Conservation (phyloP, 2,797 vertebrate species). For the Melopsittacus undulatus region DNA sequence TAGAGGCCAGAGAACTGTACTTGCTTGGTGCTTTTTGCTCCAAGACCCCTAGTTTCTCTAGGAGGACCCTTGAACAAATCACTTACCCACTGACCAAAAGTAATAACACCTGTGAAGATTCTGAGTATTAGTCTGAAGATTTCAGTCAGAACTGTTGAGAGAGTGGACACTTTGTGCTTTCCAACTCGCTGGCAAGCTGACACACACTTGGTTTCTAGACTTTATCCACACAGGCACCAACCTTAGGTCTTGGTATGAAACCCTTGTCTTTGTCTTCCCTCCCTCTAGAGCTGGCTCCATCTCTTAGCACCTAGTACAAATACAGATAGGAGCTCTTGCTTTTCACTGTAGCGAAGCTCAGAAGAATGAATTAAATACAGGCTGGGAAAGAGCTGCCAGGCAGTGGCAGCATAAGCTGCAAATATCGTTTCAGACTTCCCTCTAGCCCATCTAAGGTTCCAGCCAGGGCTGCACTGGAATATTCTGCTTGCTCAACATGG, state of each 20-base stretch:
- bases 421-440: background rate
- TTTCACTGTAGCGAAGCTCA: accelerated
- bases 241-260: background rate
- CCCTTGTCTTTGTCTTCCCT: background rate
- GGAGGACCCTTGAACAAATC: background rate
- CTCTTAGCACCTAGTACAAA: background rate
- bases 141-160: background rate
- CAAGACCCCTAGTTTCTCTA: background rate
- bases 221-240: background rate
- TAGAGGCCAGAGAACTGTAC: background rate
- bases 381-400: background rate
- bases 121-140: background rate
- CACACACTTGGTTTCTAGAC: background rate
- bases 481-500: background rate
- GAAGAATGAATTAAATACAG: background rate
- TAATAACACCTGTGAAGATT: background rate
- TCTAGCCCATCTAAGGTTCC: background rate
- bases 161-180: background rate
- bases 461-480: background rate
- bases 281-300: background rate
- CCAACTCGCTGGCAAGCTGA: background rate
- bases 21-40: background rate
- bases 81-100: background rate
- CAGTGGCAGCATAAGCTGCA: constrained; percentile 35
- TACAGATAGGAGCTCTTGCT: background rate